These are phyloP conservation scores for Trissoscelio sp. DNA, from an alignment of 2,888 invertebrate genomes.

Conservation along the genomic window DNA sequence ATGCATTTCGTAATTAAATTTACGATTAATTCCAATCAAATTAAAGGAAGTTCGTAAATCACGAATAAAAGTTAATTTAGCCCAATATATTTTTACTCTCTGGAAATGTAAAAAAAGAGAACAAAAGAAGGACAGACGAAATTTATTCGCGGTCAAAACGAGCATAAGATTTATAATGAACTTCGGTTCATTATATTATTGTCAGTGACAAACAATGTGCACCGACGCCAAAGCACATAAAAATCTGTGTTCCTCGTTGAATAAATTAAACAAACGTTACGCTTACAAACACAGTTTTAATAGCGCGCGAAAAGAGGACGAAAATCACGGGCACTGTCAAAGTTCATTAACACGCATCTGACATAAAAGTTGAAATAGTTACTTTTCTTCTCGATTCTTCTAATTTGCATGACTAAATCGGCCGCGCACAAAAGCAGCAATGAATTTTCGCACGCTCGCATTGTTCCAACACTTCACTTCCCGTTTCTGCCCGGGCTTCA, in stretches of 20 bases:
- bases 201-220: background rate
- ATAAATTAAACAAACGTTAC: conserved; percentile 35
- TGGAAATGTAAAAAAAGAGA: conserved; percentile 1
- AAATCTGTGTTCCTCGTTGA: background rate
- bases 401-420: conserved; percentile 59
- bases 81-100: background rate
- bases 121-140: background rate
- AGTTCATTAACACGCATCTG: conserved; percentile 48
- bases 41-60: background rate
- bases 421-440: conserved; percentile 40
- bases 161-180: conserved; percentile 36
- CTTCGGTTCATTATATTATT: conserved; percentile 12
- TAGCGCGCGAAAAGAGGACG: background rate
- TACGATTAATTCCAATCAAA: background rate
- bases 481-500: conserved; percentile 31
- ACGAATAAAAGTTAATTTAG: conserved; percentile 21
- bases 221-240: background rate
- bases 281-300: background rate
- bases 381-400: conserved; percentile 47
- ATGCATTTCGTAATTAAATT: background rate
- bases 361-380: conserved; percentile 36
- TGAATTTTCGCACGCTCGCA: conserved; percentile 53
- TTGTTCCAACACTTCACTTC: conserved; percentile 43
- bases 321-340: conserved; percentile 4
- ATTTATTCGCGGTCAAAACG: conserved; percentile 16